A percentile compares a stretch with the other conserved stretches of the same genome.
Evolutionary conservation across 2,113 vertebrate genomes (phyloP).

Genomic region (Aegotheles bennettii): DNA sequence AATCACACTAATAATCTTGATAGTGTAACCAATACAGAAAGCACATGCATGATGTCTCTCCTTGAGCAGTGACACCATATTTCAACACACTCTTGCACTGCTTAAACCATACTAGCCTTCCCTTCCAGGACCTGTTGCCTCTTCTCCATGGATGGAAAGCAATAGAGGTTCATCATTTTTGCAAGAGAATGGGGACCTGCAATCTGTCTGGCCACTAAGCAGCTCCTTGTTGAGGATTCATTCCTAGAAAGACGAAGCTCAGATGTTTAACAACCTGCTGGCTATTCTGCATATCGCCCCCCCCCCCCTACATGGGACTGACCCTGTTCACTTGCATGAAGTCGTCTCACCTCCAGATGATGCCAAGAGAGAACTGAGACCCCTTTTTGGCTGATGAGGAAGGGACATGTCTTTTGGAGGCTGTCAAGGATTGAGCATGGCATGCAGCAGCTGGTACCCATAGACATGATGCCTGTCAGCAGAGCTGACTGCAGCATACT

Average conservation of each 20-base stretch:
- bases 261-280: background rate
- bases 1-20: background rate
- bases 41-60: rapidly evolving
- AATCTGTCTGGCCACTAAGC: background rate
- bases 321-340: rapidly evolving
- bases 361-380: background rate
- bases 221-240: background rate
- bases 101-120: background rate
- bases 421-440: background rate
- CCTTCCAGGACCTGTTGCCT: background rate
- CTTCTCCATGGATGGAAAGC: background rate
- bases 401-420: background rate
- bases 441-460: background rate
- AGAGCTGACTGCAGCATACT: background rate
- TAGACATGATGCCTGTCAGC: background rate
- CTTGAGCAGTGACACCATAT: rapidly evolving
- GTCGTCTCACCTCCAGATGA: background rate
- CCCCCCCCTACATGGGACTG: background rate
- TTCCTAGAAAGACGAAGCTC: background rate
- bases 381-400: background rate
- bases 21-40: background rate
- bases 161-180: background rate
- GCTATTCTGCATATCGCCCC: background rate
- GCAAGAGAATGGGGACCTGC: background rate
- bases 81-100: background rate